Evolutionary conservation across 1,140 invertebrate genomes (phyloP).

Genomic region (Caerostris extrusa): DNA sequence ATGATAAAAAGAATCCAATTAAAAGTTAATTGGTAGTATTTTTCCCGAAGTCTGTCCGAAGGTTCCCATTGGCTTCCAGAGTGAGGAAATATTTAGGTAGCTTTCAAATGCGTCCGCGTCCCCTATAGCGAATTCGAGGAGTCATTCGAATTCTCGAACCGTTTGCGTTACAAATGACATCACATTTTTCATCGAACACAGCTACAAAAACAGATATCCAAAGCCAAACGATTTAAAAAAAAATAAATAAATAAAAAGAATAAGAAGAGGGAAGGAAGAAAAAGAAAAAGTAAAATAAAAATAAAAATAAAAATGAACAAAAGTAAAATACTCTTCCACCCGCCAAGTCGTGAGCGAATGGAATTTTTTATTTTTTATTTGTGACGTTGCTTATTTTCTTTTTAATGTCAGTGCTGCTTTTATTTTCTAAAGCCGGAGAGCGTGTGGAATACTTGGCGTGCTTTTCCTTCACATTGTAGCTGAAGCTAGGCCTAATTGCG

Average conservation of each 20-base stretch:
- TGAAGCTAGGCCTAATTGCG: slow-evolving; percentile 76
- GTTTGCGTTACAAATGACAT: slow-evolving; percentile 74
- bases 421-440: slow-evolving; percentile 72
- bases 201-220: slow-evolving; percentile 75
- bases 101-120: slow-evolving; percentile 46
- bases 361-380: slow-evolving; percentile 56
- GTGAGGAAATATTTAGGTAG: slow-evolving; percentile 71
- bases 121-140: slow-evolving; percentile 64
- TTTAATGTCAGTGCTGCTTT: slow-evolving; percentile 76
- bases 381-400: slow-evolving; percentile 68
- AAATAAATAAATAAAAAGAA: slow-evolving; percentile 14
- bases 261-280: background rate
- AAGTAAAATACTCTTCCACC: slow-evolving; percentile 62
- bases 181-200: slow-evolving; percentile 76
- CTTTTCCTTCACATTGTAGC: slow-evolving; percentile 75
- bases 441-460: slow-evolving; percentile 74
- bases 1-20: slow-evolving; percentile 70
- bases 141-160: slow-evolving; percentile 72
- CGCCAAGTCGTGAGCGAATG: slow-evolving; percentile 75
- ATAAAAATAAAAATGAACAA: background rate
- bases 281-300: slow-evolving; percentile 32
- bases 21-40: slow-evolving; percentile 61
- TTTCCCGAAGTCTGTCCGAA: background rate
- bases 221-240: slow-evolving; percentile 64
- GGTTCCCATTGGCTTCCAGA: slow-evolving; percentile 23